These are phyloP conservation scores for Taenioides sp. DNA, from an alignment of 2,797 vertebrate species.

Conservation along the genomic window DNA sequence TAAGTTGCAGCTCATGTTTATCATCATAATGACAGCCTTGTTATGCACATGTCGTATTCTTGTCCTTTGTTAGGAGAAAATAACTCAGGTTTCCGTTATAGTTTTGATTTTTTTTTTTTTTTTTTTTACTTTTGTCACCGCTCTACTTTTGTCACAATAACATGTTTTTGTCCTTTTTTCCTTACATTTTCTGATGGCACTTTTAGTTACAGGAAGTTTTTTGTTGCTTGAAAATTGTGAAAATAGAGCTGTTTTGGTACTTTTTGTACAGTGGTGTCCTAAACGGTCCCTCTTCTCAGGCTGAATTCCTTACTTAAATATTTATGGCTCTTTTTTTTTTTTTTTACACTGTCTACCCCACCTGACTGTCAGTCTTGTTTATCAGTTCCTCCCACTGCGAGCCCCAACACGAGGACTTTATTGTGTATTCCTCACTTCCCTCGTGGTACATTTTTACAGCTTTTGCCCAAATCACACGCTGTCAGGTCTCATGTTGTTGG, in stretches of 20 bases:
- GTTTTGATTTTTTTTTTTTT: no score
- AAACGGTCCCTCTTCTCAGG: neutral
- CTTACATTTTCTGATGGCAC: neutral
- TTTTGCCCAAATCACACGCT: constrained; percentile 10
- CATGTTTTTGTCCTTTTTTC: neutral
- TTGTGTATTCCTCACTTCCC: constrained; percentile 25
- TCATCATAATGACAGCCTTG: neutral
- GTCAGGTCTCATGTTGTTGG: constrained; percentile 7
- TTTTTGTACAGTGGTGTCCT: neutral
- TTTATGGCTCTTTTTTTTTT: neutral
- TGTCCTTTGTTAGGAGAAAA: constrained; percentile 2
- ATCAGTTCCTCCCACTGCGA: neutral
- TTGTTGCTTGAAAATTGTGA: neutral
- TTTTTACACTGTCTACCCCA: neutral
- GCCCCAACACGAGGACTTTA: constrained; percentile 17
- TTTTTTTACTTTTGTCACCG: neutral
- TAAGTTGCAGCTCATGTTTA: neutral
- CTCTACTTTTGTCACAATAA: neutral
- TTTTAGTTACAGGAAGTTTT: neutral
- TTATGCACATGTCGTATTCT: neutral
- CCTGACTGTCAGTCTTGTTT: neutral
- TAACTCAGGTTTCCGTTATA: neutral
- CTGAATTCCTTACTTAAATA: neutral
- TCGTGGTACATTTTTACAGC: constrained; percentile 14
- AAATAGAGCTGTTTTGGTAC: neutral